These are phyloP conservation scores for Malacoraja senta DNA, from an alignment of 2,797 vertebrate species.

Conservation along the genomic window DNA sequence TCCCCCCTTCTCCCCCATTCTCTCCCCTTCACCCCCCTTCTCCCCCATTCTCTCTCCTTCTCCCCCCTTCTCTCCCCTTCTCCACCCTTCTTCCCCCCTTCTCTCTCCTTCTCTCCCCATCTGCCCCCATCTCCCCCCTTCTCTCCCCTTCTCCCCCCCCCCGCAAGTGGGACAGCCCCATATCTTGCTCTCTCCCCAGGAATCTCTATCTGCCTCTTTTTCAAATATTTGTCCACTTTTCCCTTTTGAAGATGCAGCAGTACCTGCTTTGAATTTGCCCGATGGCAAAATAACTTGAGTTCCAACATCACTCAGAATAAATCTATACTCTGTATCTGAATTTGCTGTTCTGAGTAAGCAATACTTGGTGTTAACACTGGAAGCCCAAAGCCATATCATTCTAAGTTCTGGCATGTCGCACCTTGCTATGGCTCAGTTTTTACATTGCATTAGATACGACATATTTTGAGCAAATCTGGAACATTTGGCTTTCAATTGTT, in stretches of 20 bases:
- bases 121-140: too few relatives aligned
- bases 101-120: too few relatives aligned
- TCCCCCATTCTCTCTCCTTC: too few relatives aligned
- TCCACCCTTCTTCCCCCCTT: too few relatives aligned
- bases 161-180: too few relatives aligned
- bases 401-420: background rate
- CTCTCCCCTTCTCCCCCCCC: too few relatives aligned
- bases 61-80: too few relatives aligned
- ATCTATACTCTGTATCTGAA: background rate
- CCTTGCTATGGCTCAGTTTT: background rate
- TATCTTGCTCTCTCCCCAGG: background rate
- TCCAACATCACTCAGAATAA: background rate
- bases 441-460: background rate
- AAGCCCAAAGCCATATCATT: background rate
- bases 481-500: background rate
- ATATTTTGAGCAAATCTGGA: background rate
- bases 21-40: too few relatives aligned
- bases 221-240: background rate
- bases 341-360: background rate
- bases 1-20: too few relatives aligned
- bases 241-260: background rate
- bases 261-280: background rate
- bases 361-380: background rate
- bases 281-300: background rate
- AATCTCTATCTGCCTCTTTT: background rate